phyloP scores from a whole-genome alignment of 2,888 invertebrate species.

The Phania funesta region DNA sequence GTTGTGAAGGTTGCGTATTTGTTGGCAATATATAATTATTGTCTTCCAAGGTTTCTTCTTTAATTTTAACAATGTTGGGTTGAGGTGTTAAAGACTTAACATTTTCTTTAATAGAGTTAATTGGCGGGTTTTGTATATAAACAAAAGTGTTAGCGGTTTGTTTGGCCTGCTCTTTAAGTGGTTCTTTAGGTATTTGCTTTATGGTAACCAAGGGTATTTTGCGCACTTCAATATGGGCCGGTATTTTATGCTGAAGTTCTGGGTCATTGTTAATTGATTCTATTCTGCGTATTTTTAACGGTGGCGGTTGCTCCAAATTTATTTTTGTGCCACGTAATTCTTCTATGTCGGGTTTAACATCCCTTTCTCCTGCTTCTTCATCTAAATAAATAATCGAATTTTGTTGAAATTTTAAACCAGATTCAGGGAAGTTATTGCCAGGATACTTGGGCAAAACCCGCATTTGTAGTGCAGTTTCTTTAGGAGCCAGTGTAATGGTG shows the following conservation, averaged over 20 bases:
- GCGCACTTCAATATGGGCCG: constrained; percentile 20
- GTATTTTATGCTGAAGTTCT: constrained; percentile 35
- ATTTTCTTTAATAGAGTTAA: background rate
- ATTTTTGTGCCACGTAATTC: constrained; percentile 35
- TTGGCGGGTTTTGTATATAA: constrained; percentile 21
- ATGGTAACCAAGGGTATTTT: background rate
- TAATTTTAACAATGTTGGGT: background rate
- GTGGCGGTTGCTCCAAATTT: constrained; percentile 63
- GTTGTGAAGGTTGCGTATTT: background rate
- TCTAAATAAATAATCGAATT: constrained; percentile 62
- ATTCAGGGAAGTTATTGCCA: background rate
- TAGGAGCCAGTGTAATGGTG: constrained; percentile 71
- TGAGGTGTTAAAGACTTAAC: background rate
- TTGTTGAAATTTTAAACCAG: constrained; percentile 60
- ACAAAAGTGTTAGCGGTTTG: background rate
- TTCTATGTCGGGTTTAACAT: constrained; percentile 59
- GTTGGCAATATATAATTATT: constrained; percentile 35
- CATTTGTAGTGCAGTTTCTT: constrained; percentile 66
- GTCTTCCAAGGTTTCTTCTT: constrained; percentile 13
- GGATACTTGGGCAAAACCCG: constrained; percentile 52
- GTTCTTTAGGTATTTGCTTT: background rate
- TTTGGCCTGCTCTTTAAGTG: background rate
- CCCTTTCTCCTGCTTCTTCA: constrained; percentile 38
- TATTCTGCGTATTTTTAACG: constrained; percentile 73
- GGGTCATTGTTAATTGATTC: constrained; percentile 68